Conservation (phyloP, 2,888 invertebrate genomes). For the Panorpa germanica region DNA sequence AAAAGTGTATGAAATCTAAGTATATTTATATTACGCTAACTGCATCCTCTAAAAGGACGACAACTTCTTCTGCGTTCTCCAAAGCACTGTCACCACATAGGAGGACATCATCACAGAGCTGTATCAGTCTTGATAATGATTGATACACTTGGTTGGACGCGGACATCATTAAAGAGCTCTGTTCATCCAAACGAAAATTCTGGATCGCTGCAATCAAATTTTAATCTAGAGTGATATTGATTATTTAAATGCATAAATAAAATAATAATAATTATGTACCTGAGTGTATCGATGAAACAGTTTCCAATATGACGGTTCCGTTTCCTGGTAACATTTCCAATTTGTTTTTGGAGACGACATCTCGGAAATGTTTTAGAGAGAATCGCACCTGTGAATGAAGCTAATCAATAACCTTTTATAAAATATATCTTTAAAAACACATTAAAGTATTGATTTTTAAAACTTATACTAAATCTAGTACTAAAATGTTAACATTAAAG, state of each 20-base stretch:
- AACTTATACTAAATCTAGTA: background rate
- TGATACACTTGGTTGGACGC: constrained; percentile 77
- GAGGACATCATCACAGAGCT: constrained; percentile 77
- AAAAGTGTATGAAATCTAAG: constrained; percentile 2
- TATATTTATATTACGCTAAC: constrained; percentile 31
- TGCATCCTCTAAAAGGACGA: constrained; percentile 50
- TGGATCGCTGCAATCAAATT: constrained; percentile 18
- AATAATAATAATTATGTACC: constrained; percentile 20
- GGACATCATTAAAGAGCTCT: constrained; percentile 28
- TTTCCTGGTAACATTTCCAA: constrained; percentile 86
- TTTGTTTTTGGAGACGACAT: constrained; percentile 82
- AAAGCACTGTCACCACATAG: constrained; percentile 33
- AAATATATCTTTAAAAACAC: constrained; percentile 4
- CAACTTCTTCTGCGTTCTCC: constrained; percentile 45
- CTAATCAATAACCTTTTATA: constrained; percentile 6
- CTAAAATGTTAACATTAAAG: background rate
- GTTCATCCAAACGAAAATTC: constrained; percentile 22
- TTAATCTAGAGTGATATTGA: constrained; percentile 7
- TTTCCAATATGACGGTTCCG: constrained; percentile 84
- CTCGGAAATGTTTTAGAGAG: constrained; percentile 74
- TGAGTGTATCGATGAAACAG: constrained; percentile 73
- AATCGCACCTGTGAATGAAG: constrained; percentile 35
- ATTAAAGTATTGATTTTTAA: background rate
- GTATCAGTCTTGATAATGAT: constrained; percentile 69
- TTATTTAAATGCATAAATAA: constrained; percentile 8